Conservation (phyloP, 2,113 vertebrate genomes). For the Ptilonorhynchus violaceus region DNA sequence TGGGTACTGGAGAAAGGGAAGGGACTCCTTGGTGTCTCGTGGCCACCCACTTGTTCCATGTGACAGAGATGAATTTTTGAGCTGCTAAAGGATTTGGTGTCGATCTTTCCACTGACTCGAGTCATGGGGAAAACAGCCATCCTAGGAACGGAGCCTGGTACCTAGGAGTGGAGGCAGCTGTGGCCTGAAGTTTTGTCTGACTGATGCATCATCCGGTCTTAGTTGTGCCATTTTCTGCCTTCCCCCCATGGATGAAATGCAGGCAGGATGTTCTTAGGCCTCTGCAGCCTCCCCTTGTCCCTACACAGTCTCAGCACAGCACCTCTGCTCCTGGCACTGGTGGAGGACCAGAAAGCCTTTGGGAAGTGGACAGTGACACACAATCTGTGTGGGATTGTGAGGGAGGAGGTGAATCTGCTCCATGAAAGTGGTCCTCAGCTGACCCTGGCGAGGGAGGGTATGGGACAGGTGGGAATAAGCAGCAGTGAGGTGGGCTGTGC, state of each 20-base stretch:
- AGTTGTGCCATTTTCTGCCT: not conserved
- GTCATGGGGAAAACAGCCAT: not conserved
- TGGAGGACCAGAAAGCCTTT: not conserved
- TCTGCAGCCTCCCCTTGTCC: not conserved
- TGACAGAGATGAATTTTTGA: not conserved
- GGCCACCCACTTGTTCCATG: constrained; percentile 23
- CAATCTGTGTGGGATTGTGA: not conserved
- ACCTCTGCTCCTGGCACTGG: not conserved
- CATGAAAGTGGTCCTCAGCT: not conserved
- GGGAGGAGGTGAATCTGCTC: not conserved
- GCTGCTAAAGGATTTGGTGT: not conserved
- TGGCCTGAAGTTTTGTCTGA: not conserved
- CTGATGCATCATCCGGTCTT: not conserved
- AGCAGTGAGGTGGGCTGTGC: rapidly evolving
- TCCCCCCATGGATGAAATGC: not conserved
- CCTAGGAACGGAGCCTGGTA: not conserved
- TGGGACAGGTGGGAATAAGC: not conserved
- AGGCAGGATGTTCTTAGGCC: not conserved
- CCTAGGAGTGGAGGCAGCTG: not conserved
- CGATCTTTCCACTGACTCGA: not conserved
- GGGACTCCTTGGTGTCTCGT: not conserved
- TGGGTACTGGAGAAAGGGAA: constrained; percentile 46
- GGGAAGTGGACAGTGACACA: not conserved
- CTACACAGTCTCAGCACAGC: not conserved
- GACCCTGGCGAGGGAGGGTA: not conserved